Evolutionary conservation across 2,888 invertebrate species (phyloP).

Genomic region (Acronicta leporina): DNA sequence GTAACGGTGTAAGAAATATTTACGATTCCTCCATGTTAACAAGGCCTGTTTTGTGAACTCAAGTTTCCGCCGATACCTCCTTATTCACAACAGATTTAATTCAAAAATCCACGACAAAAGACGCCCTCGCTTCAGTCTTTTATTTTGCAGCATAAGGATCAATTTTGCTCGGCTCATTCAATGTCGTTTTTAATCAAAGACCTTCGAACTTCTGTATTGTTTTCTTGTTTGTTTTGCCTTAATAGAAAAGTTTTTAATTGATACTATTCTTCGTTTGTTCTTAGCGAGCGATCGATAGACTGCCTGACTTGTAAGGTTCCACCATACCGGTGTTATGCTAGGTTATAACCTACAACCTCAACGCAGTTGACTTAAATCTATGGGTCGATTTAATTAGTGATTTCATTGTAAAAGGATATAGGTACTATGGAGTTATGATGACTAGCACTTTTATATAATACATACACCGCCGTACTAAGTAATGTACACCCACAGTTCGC

Average conservation of each 20-base stretch:
- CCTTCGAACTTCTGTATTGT: constrained; percentile 72
- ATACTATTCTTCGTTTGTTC: constrained; percentile 67
- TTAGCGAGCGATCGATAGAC: constrained; percentile 53
- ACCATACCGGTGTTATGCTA: not conserved
- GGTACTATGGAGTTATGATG: too few species aligned
- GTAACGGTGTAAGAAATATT: constrained; percentile 36
- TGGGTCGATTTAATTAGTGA: too few species aligned
- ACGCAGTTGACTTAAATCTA: too few species aligned
- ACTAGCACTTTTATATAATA: too few species aligned
- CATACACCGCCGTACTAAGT: too few species aligned
- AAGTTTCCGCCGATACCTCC: constrained; percentile 52
- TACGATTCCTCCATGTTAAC: constrained; percentile 53
- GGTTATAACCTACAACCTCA: too few species aligned
- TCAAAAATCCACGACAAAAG: constrained; percentile 54
- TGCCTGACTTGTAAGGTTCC: constrained; percentile 37
- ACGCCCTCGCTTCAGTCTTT: constrained; percentile 57
- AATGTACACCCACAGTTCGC: too few species aligned
- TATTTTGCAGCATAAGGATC: constrained; percentile 61
- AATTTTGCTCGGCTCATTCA: constrained; percentile 60
- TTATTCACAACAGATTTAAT: constrained; percentile 67
- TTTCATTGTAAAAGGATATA: too few species aligned
- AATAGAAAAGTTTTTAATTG: constrained; percentile 79
- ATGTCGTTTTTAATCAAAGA: constrained; percentile 76
- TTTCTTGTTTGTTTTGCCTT: constrained; percentile 71
- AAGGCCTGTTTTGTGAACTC: constrained; percentile 53